These are phyloP conservation scores for Channallabes apus DNA, from an alignment of 2,797 vertebrate species.

Conservation along the genomic window DNA sequence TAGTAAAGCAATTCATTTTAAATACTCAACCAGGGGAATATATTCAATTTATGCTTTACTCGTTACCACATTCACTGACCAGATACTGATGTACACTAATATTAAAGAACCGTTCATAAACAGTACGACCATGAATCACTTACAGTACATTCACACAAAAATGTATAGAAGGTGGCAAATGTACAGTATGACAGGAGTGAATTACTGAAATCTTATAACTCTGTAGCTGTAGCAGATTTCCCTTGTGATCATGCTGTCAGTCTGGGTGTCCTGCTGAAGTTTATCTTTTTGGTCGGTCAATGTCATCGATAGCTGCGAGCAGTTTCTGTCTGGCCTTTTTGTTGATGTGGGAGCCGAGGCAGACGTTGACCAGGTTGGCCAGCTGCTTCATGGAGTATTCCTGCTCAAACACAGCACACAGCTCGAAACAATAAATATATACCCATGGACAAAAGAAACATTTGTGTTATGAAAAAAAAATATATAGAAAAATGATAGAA, in stretches of 20 bases:
- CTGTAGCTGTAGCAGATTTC: neutral
- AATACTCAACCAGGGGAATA: neutral
- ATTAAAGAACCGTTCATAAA: constrained; percentile 23
- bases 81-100: neutral
- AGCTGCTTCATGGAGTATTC: constrained; percentile 98
- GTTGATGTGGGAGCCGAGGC: constrained; percentile 97
- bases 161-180: constrained; percentile 16
- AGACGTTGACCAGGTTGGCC: constrained; percentile 95
- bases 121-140: constrained; percentile 8
- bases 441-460: too few species aligned
- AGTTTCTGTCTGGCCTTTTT: constrained; percentile 97
- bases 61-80: constrained; percentile 20
- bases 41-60: constrained; percentile 2
- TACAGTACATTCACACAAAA: constrained; percentile 26
- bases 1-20: constrained; percentile 15
- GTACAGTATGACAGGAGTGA: constrained; percentile 7
- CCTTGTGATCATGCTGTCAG: constrained; percentile 6
- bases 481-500: too few species aligned
- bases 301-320: constrained; percentile 92
- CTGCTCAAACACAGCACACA: constrained; percentile 67
- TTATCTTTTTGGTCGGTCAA: constrained; percentile 96
- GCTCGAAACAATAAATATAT: neutral
- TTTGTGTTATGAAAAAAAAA: neutral
- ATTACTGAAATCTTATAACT: constrained; percentile 17
- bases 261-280: neutral